Base-by-base conservation (phyloP, 64 coral and sea anemone genomes). In the Porites australiensis region DNA sequence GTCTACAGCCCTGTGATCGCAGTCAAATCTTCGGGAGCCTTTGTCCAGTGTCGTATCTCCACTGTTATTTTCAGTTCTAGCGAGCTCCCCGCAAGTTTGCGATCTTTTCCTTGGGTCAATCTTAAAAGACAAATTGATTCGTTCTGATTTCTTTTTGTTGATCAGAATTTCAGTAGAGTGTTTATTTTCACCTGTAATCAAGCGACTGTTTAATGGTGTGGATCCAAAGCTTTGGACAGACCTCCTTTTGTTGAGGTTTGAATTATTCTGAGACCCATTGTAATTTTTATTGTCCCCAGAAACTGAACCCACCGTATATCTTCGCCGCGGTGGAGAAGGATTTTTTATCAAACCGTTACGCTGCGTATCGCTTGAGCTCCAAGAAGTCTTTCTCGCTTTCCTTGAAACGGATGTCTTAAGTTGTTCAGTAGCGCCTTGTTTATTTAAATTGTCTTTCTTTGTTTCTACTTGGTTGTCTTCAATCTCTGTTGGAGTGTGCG, bases 111-210 rank as follows among this genome's bases (percentile, higher is more conserved):
- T 19, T 2, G 61, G 47, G 4, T 52, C 63, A 6, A 63, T 23
- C 13, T 84, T 65, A 23, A 84, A 65, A 4, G 61, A 21, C 16
- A 84, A 84, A 84, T 84, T 44, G n/a, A 84, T 84, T 50, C 46
- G 16, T 45, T 84, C 63, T 18, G 61, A 18, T 20, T 68, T 84
- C 45, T 68, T 84, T 84, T 12, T 84, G 8, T 9, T 11, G 44
- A 63, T 64, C 59, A 47, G 8, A 43, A 20, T 65, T 6, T 64
- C 59, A 1, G 58, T 0, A 2, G 68, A 44, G 43, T 27, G 73
- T 0, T 82, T 82, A 10, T 23, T 64, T 2, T 65, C 16, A 0
- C 60, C 44, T 74, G 20, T 48, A 14, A 74, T 44, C 5, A 14
- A 44, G 73, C 45, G 45, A 76, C 13, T 50, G 47, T 49, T 76